Conservation (phyloP, 2,888 invertebrate genomes). For the Argyresthia goedartella region DNA sequence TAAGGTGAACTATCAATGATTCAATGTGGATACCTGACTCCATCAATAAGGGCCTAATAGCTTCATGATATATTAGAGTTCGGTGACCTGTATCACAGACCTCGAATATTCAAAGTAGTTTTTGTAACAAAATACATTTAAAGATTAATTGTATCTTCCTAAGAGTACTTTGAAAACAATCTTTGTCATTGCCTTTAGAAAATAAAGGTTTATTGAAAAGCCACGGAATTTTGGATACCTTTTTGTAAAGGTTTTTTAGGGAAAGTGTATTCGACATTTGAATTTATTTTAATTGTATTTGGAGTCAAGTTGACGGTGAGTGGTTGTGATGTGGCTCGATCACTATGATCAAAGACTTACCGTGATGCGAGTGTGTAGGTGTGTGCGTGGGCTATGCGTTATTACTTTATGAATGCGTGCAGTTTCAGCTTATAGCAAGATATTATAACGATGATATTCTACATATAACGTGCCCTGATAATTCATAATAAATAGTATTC, state of each 20-base stretch:
- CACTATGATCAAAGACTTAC: constrained; percentile 5
- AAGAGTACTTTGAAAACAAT: constrained; percentile 26
- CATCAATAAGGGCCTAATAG: background rate
- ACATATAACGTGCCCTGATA: constrained; percentile 32
- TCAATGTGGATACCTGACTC: background rate
- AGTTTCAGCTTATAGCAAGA: constrained; percentile 23
- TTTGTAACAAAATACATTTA: constrained; percentile 15
- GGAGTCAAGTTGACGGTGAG: constrained; percentile 15
- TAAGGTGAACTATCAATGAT: too few species aligned
- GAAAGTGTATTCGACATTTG: constrained; percentile 4
- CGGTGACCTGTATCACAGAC: constrained; percentile 7
- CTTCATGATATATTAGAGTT: background rate
- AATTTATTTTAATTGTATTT: constrained; percentile 12
- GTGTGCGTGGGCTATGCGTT: constrained; percentile 12
- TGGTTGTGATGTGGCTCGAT: constrained; percentile 6
- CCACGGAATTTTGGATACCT: constrained; percentile 38
- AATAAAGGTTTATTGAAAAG: constrained; percentile 9
- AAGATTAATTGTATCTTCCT: constrained; percentile 16
- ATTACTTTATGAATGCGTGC: constrained; percentile 19
- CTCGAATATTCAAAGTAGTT: constrained; percentile 25
- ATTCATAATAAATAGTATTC: constrained; percentile 17
- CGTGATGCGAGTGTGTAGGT: constrained; percentile 8
- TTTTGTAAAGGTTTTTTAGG: constrained; percentile 21
- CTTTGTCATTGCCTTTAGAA: background rate
- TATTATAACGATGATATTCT: constrained; percentile 27